phyloP scores from a whole-genome alignment of 2,888 invertebrate species.

The Eupithecia inturbata region DNA sequence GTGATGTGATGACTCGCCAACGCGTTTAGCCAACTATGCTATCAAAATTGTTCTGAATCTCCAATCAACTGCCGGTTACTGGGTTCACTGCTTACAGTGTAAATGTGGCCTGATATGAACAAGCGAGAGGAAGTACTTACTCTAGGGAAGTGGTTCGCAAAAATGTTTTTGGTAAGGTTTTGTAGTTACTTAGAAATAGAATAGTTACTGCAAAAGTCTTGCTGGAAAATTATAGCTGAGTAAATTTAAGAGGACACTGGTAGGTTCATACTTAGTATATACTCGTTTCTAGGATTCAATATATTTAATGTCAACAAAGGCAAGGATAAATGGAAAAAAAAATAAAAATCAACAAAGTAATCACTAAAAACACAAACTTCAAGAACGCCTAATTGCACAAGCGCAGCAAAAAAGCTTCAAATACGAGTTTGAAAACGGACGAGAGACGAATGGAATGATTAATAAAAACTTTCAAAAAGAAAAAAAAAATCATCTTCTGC shows the following conservation, averaged over 20 bases:
- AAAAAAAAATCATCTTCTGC: no score
- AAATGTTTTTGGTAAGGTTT: conserved; percentile 35
- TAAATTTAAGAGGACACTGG: neutral
- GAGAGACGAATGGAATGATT: no score
- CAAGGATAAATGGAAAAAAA: neutral
- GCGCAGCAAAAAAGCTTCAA: no score
- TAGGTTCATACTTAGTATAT: neutral
- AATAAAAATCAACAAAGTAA: neutral
- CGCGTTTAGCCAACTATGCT: neutral
- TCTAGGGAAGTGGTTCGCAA: conserved; percentile 31
- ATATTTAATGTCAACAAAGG: neutral
- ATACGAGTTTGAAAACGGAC: no score
- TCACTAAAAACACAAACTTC: no score
- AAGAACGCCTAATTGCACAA: no score
- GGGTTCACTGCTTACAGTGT: conserved; percentile 7
- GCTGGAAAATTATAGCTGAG: neutral
- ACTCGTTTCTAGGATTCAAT: neutral
- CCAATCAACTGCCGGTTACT: neutral
- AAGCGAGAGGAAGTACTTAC: conserved; percentile 34
- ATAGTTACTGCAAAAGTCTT: conserved; percentile 2
- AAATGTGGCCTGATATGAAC: conserved; percentile 28
- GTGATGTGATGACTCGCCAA: neutral
- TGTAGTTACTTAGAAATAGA: conserved; percentile 19
- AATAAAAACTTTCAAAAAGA: no score
- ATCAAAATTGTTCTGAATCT: neutral